Conservation (phyloP, 2,113 vertebrate genomes). For the Stigmatopora argus region DNA sequence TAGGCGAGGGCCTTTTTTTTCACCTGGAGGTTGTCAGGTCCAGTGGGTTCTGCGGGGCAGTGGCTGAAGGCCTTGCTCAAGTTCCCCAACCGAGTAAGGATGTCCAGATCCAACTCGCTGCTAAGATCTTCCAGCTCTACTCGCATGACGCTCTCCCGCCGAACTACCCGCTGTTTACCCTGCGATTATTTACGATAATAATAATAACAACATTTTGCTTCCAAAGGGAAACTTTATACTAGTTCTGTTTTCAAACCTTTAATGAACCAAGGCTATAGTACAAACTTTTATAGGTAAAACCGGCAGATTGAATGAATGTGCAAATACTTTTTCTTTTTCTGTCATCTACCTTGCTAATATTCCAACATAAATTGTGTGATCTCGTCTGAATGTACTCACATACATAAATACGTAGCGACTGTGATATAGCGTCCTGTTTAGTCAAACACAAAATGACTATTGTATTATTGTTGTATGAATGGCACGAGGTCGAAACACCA, state of each 20-base stretch:
- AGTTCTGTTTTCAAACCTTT: neutral
- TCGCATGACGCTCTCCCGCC: slow-evolving; percentile 58
- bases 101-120: slow-evolving; percentile 72
- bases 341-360: neutral
- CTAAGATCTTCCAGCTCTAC: slow-evolving; percentile 69
- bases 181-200: slow-evolving; percentile 26
- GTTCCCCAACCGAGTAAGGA: slow-evolving; percentile 61
- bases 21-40: slow-evolving; percentile 52
- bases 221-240: too few relatives aligned
- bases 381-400: neutral
- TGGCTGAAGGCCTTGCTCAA: slow-evolving; percentile 64
- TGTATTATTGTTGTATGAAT: neutral
- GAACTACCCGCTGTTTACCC: slow-evolving; percentile 66
- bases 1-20: neutral
- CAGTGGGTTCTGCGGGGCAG: slow-evolving; percentile 44
- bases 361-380: neutral
- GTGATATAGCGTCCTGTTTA: neutral
- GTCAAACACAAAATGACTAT: neutral
- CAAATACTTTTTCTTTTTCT: too few relatives aligned
- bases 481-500: neutral
- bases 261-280: neutral
- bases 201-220: neutral
- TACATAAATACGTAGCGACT: neutral
- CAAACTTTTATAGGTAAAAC: too few relatives aligned
- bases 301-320: too few relatives aligned